Conservation (phyloP, 30 jellyfish, hydroid and myxozoan species). For the Aurelia coerulea region DNA sequence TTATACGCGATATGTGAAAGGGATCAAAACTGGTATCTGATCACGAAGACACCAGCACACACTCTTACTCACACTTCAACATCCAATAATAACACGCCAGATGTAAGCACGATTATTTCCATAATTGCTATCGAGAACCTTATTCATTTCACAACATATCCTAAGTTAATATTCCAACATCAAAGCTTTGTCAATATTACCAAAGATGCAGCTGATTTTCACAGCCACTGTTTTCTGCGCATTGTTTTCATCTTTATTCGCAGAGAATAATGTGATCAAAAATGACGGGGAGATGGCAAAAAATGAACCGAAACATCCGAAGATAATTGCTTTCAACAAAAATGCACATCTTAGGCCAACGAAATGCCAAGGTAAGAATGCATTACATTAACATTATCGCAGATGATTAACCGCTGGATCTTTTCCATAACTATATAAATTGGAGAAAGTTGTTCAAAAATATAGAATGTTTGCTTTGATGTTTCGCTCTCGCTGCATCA, state of each 20-base stretch:
- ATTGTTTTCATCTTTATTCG: no score
- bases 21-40: conserved; percentile 24
- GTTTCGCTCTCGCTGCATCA: no score
- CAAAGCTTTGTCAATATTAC: no score
- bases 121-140: no score
- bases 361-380: conserved; percentile 81
- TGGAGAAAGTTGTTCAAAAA: no score
- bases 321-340: conserved; percentile 50
- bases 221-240: no score
- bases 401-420: neutral
- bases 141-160: no score
- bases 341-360: conserved; percentile 90
- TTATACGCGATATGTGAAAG: neutral
- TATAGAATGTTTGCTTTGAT: no score
- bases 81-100: conserved; percentile 42
- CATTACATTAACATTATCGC: neutral
- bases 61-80: neutral
- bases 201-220: no score
- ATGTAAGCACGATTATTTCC: neutral
- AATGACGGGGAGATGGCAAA: neutral
- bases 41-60: neutral
- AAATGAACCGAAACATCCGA: conserved; percentile 70
- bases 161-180: no score
- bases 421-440: no score
- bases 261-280: no score